Percentiles rank a stretch among this genome's conserved stretches.
Conservation (phyloP, 92 coral and sea anemone genomes). For the Palythoa caribaeorum region DNA sequence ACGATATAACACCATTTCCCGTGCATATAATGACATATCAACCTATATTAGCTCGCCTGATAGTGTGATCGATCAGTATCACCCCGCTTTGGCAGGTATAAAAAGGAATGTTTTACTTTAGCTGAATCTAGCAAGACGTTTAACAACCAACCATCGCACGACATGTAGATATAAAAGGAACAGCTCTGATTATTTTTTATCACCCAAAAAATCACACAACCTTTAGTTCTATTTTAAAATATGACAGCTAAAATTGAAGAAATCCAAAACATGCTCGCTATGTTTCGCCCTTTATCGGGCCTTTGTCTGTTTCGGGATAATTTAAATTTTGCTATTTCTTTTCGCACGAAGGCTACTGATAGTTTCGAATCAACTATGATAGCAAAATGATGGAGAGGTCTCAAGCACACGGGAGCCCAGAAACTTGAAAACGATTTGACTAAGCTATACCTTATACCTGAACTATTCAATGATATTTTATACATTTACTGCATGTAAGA, state of each 20-base stretch:
- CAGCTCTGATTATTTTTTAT: background rate
- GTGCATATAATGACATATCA: background rate
- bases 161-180: background rate
- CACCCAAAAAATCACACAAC: background rate
- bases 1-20: background rate
- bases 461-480: background rate
- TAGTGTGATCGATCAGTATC: background rate
- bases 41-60: conserved; percentile 4
- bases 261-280: background rate
- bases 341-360: background rate
- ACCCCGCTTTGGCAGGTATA: background rate
- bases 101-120: background rate
- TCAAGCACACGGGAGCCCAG: background rate
- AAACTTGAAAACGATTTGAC: background rate
- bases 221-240: background rate
- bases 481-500: background rate
- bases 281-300: background rate
- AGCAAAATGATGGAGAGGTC: background rate
- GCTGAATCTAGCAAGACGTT: background rate
- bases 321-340: background rate
- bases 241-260: background rate
- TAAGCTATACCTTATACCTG: too few relatives aligned
- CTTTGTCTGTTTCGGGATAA: background rate
- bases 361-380: background rate
- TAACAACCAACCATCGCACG: background rate